Percentiles rank a stretch among this genome's conserved stretches.
Evolutionary conservation across 1,140 invertebrate genomes (phyloP).

Genomic region (Luehdorfia chinensis): DNA sequence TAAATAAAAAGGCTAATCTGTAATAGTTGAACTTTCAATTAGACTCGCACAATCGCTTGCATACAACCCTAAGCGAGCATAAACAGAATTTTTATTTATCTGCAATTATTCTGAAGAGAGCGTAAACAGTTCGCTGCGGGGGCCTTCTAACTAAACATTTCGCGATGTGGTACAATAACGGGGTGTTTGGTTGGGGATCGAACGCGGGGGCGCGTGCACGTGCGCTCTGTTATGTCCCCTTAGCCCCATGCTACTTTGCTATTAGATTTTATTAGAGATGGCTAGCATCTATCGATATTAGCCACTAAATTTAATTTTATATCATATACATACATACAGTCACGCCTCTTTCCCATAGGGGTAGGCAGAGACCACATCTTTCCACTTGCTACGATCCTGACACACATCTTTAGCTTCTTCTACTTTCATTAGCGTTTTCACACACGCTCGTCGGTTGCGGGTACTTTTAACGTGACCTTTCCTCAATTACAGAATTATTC

Average conservation of each 20-base stretch:
- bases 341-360: too few relatives aligned
- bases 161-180: constrained; percentile 48
- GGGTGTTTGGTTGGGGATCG: constrained; percentile 40
- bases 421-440: too few relatives aligned
- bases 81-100: constrained; percentile 63
- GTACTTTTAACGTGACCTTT: too few relatives aligned
- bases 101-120: constrained; percentile 54
- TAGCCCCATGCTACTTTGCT: constrained; percentile 23
- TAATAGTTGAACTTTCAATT: constrained; percentile 31
- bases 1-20: constrained; percentile 17
- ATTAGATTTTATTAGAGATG: neutral
- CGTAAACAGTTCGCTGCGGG: constrained; percentile 37
- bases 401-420: too few relatives aligned
- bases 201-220: constrained; percentile 43
- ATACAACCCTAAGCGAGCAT: constrained; percentile 29
- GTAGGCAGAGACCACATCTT: too few relatives aligned
- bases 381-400: too few relatives aligned
- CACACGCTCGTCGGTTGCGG: too few relatives aligned
- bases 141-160: constrained; percentile 44
- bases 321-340: too few relatives aligned
- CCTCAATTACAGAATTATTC: too few relatives aligned
- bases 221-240: constrained; percentile 55
- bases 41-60: constrained; percentile 30
- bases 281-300: constrained; percentile 19
- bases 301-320: too few relatives aligned